Base-by-base conservation (phyloP, 1,140 invertebrate species). In the Leptinotarsa lineolata region DNA sequence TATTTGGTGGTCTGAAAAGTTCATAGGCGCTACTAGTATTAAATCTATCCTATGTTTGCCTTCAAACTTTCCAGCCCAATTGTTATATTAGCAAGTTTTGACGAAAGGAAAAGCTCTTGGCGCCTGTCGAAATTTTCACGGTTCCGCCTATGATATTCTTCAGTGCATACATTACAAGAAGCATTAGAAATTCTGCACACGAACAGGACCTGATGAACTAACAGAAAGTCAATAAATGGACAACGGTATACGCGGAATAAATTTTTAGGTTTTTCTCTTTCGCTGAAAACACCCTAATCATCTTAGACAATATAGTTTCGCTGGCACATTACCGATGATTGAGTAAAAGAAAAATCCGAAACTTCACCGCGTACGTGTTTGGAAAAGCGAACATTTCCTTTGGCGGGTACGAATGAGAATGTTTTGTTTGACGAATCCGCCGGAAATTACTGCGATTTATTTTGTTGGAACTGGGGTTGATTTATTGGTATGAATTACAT, bases 261-360 rank as follows among this genome's bases (percentile, higher is more conserved):
- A 67, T 30, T 67, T 30, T 67, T 44, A 30, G 11, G 20, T 45
- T 48, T 54, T 70, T 70, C 68, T 58, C 48, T 60, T 70, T 70
- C 54, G 54, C 13, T 20, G 54, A 68, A 64, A 20, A 16, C n/a
- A 39, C 45, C 44, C 45, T 54, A 68, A 68, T 68, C 66, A 20
- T 68, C 46, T 68, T 48, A 46, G 66, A 68, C 45, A 68, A 70
- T 70, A 70, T 70, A 70, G 24, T 70, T 70, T 70, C 44, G 22
- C 24, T 18, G 46, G 46, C 68, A 70, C 48, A 70, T 60, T 30
- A 70, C 12, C 22, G 68, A 59, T 60, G 68, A 54, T 21, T 54
- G 46, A 70, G 45, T 39, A 70, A 16, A 45, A 59, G 58, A 58
- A 70, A 70, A 54, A 63, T 63, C 20, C 61, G 61, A 30, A 13